Evolutionary conservation across 2,113 vertebrate species (phyloP).

Genomic region (Hyperopisus bebe): DNA sequence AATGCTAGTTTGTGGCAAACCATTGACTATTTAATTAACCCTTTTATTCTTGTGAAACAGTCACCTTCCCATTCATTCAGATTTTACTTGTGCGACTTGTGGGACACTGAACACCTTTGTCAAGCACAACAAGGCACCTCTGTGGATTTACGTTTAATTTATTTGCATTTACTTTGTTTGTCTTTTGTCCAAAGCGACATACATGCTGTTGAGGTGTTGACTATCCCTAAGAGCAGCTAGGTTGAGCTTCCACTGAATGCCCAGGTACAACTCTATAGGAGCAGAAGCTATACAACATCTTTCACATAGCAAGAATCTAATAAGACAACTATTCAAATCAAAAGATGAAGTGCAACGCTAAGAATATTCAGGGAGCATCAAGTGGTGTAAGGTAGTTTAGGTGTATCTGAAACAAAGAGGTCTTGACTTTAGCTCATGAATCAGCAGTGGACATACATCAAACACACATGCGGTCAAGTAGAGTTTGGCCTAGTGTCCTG

Average conservation of each 20-base stretch:
- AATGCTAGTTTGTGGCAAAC: not conserved
- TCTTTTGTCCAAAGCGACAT: not conserved
- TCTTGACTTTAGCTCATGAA: not conserved
- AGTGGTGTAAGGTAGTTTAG: not conserved
- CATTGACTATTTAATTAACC: not conserved
- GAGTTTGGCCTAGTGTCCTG: slow-evolving; percentile 30
- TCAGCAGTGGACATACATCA: not conserved
- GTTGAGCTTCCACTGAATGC: not conserved
- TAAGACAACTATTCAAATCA: not conserved
- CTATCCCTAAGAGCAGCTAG: not conserved
- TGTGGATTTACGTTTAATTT: not conserved
- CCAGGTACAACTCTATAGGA: not conserved
- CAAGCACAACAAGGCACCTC: not conserved
- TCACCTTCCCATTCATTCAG: not conserved
- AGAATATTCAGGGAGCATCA: not conserved
- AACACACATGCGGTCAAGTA: not conserved
- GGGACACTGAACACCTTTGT: not conserved
- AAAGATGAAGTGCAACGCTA: not conserved
- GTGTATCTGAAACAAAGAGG: not conserved
- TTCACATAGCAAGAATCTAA: not conserved
- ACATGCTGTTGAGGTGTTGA: not conserved
- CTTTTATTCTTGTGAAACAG: not conserved
- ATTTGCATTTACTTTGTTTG: not conserved
- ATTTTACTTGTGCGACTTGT: not conserved
- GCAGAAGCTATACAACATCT: not conserved